Base-by-base conservation (phyloP, 92 coral and sea anemone species). In the Siderastrea radians region DNA sequence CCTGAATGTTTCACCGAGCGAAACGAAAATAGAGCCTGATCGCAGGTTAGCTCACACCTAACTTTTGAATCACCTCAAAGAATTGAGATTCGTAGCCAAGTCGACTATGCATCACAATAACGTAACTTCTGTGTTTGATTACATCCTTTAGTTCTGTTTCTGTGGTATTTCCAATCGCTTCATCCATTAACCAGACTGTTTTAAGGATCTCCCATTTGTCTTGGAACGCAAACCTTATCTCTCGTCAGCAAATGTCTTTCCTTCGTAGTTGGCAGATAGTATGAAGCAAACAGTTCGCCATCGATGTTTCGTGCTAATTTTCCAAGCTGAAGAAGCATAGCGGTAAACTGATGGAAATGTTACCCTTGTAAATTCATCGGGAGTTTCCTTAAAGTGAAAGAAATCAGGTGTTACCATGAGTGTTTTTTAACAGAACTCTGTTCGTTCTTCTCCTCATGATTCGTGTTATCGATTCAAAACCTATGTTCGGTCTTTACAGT, bases 211-310 rank as follows among this genome's bases (percentile, higher is more conserved):
- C 2, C 94, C 94, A 91, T 73, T 78, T 78, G 11, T 87, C 89
- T 17, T 83, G 55, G 6, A 19, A 7, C 15, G 72, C 85, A 63
- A 76, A 87, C 45, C 62, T 43, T 38, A 7, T 15, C 72, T 80
- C 13, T 12, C 17, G 7, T 55, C 78, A 6, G 81, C 89, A 73
- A 91, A 81, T 71, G 11, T 60, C 19, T 69, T 54, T 26, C 94
- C 94, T 54, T 77, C 86, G 46, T n/a, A 75, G 79, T 78, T 84
- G 53, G 89, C 94, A 17, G 91, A 75, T 4, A 80, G 43, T 17
- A 91, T 52, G n/a, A 91, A 45, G 13, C 75, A 61, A 68, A 91
- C 53, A 48, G 49, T 87, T 10, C 83, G 86, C 94, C 94, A 91
- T 77, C 91, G 89, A 75, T 87, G 85, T 73, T 78, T 91, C 44